Conservation (phyloP, 2,113 vertebrate species). For the Grus americana region DNA sequence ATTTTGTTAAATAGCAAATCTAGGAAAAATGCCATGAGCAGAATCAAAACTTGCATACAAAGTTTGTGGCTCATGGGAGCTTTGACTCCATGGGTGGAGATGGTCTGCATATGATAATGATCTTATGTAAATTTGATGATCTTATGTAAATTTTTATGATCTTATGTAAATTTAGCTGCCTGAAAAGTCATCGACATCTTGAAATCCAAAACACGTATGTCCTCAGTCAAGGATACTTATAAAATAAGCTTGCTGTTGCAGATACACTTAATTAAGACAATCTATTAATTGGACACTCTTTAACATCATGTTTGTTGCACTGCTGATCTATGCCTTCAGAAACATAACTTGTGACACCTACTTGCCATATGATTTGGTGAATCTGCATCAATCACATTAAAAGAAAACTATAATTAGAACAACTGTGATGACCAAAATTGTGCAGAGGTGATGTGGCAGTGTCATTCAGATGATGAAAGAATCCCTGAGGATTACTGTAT, state of each 20-base stretch:
- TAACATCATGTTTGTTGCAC: neutral
- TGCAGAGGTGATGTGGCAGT: neutral
- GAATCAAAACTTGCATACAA: neutral
- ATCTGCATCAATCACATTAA: neutral
- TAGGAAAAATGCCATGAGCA: neutral
- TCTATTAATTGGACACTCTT: neutral
- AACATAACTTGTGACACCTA: neutral
- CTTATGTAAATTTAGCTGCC: neutral
- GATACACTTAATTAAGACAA: neutral
- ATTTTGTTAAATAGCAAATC: neutral
- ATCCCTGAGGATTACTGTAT: neutral
- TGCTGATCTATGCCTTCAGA: neutral
- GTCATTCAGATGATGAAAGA: neutral
- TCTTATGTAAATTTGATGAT: neutral
- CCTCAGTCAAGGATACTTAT: neutral
- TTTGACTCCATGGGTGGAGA: neutral
- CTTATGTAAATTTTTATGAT: slow-evolving; percentile 10
- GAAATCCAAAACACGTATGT: neutral
- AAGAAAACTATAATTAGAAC: neutral
- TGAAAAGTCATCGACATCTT: neutral
- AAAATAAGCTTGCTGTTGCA: neutral
- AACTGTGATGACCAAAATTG: neutral
- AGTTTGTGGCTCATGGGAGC: neutral
- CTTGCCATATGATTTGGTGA: neutral
- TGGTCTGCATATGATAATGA: neutral